Conservation (phyloP, 1,140 invertebrate genomes). For the Diplogasteroides magnus region DNA sequence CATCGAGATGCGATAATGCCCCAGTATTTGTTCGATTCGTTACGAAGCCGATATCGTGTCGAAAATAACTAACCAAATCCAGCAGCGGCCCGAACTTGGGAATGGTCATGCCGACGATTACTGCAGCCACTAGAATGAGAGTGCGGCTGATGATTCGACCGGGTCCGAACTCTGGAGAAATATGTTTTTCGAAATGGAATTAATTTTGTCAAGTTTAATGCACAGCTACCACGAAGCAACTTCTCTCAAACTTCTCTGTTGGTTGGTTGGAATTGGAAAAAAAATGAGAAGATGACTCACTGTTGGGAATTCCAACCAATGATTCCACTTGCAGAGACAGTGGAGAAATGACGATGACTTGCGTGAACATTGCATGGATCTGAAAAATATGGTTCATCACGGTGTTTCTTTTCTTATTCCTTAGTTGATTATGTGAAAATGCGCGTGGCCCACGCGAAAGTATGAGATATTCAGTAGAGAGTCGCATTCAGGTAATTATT, state of each 20-base stretch:
- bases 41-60: too few relatives aligned
- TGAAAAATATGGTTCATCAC: too few relatives aligned
- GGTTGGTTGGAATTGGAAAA: too few relatives aligned
- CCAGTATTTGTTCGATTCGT: too few relatives aligned
- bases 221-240: too few relatives aligned
- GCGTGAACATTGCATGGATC: neutral
- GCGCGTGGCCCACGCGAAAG: too few relatives aligned
- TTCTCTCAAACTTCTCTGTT: too few relatives aligned
- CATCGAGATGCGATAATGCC: too few relatives aligned
- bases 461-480: too few relatives aligned
- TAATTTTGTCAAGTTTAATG: neutral
- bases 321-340: neutral
- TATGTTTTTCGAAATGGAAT: neutral
- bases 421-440: too few relatives aligned
- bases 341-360: neutral
- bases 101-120: conserved; percentile 52
- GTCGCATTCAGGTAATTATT: too few relatives aligned
- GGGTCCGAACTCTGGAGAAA: conserved; percentile 41
- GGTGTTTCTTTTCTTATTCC: too few relatives aligned
- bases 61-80: conserved; percentile 55
- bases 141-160: conserved; percentile 47
- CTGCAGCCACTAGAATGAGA: conserved; percentile 39
- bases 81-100: conserved; percentile 55
- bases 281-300: neutral
- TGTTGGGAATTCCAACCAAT: neutral